Percentiles rank a stretch among this genome's conserved stretches.
phyloP scores from a whole-genome alignment of 2,113 vertebrate species.

The Chaetodon trifascialis region DNA sequence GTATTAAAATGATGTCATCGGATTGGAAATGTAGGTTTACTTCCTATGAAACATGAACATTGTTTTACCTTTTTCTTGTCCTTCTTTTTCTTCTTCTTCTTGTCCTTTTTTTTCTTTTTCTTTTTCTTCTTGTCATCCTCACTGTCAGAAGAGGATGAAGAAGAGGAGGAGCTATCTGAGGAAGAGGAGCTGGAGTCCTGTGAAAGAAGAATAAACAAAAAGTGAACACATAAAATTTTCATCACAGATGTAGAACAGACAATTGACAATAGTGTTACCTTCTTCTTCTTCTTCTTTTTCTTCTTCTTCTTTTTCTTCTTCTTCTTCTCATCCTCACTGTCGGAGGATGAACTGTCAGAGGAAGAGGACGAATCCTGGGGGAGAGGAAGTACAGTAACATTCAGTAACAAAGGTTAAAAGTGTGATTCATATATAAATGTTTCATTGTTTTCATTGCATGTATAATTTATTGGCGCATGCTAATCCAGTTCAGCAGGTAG shows the following conservation, averaged over 20 bases:
- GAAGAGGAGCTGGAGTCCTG: slow-evolving; percentile 74
- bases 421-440: background rate
- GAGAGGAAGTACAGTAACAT: background rate
- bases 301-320: slow-evolving; percentile 70
- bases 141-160: slow-evolving; percentile 71
- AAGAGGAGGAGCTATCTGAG: slow-evolving; percentile 60
- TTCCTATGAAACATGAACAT: background rate
- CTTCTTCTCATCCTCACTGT: slow-evolving; percentile 70
- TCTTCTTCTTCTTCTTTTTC: slow-evolving; percentile 62
- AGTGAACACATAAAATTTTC: background rate
- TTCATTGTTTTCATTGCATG: background rate
- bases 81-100: slow-evolving; percentile 72
- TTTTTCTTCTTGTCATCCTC: slow-evolving; percentile 76
- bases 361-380: slow-evolving; percentile 64
- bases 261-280: slow-evolving; percentile 25
- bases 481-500: background rate
- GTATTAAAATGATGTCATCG: background rate
- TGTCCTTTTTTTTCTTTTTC: slow-evolving; percentile 72
- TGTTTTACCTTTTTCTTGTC: slow-evolving; percentile 62
- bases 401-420: background rate
- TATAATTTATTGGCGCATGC: background rate
- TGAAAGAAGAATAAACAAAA: background rate
- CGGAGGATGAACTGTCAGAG: slow-evolving; percentile 71
- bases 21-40: too few species aligned
- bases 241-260: background rate